These are phyloP conservation scores for Pristionchus maxplancki DNA, from an alignment of 2,888 invertebrate species.

Conservation along the genomic window DNA sequence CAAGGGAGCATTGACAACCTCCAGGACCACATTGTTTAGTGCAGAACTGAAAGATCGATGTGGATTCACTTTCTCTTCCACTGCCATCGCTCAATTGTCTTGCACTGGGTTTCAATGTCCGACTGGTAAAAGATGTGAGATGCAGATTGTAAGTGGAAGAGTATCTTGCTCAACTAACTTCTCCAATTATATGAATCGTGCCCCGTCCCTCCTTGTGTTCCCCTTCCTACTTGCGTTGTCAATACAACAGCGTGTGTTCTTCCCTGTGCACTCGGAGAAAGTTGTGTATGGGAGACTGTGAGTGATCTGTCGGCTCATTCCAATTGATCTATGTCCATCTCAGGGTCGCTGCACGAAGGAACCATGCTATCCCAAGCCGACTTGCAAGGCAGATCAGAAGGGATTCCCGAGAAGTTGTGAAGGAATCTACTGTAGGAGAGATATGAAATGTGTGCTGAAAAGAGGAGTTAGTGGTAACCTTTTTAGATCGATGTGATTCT, in stretches of 20 bases:
- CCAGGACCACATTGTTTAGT: conserved; percentile 35
- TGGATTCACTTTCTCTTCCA: neutral
- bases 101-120: neutral
- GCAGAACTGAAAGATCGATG: conserved; percentile 22
- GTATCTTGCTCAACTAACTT: too few species aligned
- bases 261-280: neutral
- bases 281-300: neutral
- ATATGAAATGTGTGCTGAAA: neutral
- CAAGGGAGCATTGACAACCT: neutral
- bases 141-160: neutral
- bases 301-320: neutral
- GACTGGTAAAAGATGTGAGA: neutral
- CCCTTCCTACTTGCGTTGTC: conserved; percentile 5
- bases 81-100: neutral
- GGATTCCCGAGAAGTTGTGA: neutral
- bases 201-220: neutral
- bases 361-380: neutral
- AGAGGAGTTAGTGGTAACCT: neutral
- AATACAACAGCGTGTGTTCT: neutral
- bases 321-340: neutral
- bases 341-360: conserved; percentile 16
- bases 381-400: neutral
- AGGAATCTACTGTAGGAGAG: neutral
- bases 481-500: too few species aligned
- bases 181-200: neutral